Evolutionary conservation across 2,888 invertebrate genomes (phyloP), one percentile per base, ranked within the genome.

Genomic region (Pharmacophagus antenor): DNA sequence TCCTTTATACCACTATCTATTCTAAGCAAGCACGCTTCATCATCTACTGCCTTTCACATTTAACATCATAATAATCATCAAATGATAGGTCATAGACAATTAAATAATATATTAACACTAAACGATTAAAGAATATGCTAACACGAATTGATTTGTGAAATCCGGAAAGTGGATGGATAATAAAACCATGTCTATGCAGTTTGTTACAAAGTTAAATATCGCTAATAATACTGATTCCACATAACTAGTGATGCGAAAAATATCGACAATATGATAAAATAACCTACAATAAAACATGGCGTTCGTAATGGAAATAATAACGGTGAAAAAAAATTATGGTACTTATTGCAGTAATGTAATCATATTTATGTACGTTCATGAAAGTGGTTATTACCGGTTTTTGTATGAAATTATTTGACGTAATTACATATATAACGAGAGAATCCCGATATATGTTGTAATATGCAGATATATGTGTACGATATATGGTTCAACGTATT

Each of bases 151-250:
- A n/a, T n/a, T n/a, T 31, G 3, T 21, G 44, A 56, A 25, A 56
- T 52, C 56, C 60, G 51, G 51, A 56, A 41, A 22, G 42, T 52
- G 42, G 21, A 21, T 18, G 18, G n/a, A 15, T 25, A 48, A 7
- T 37, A 44, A 44, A 42, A 44, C 44, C 22, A 15, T 55, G 55
- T 41, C 25, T 42, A 44, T 49, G 17, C 50, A 51, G 51, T 56
- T 56, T 46, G 60, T n/a, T 51, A 56, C 37, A 46, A 20, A 20
- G 46, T 31, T 56, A 51, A 23, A 44, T 17, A 51, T 27, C 55
- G 55, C 23, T n/a, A 48, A 25, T 17, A 27, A 21, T 21, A 42
- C 23, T 17, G 31, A 60, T 60, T 60, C 55, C 55, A 51, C 15
- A 37, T 47, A 23, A 41, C 51, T 46, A 60, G 46, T 58, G 52